Conservation (phyloP, 2,797 vertebrate species). For the Sciaenops ocellatus region DNA sequence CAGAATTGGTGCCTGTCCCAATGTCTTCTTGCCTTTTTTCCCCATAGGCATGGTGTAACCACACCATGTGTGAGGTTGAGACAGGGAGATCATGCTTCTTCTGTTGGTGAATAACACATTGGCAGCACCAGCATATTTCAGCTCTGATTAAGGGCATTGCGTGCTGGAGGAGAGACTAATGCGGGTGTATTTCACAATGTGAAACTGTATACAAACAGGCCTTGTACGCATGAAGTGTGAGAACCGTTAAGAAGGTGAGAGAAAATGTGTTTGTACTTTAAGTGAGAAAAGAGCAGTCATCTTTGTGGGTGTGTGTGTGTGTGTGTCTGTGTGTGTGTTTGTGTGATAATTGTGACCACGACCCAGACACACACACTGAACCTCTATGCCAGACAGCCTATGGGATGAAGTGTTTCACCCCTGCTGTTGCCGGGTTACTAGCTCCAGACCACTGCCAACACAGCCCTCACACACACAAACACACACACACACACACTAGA, state of each 20-base stretch:
- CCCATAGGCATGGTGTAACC: slow-evolving; percentile 15
- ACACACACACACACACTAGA: slow-evolving; percentile 37
- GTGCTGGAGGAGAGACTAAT: slow-evolving; percentile 46
- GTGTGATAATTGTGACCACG: too few relatives aligned
- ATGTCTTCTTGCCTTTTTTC: slow-evolving; percentile 7
- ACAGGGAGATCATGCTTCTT: slow-evolving; percentile 48
- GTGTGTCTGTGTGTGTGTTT: not conserved
- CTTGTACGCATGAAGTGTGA: slow-evolving; percentile 15
- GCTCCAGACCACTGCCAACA: slow-evolving; percentile 71
- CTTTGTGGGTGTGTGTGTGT: not conserved
- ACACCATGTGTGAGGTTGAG: slow-evolving; percentile 15
- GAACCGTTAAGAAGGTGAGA: slow-evolving; percentile 31
- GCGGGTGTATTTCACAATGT: slow-evolving; percentile 31
- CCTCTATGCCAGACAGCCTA: slow-evolving; percentile 73
- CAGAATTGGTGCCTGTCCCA: not conserved
- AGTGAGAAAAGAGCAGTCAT: slow-evolving; percentile 45
- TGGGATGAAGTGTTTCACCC: slow-evolving; percentile 76
- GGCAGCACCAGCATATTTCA: slow-evolving; percentile 59
- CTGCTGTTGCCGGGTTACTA: slow-evolving; percentile 82
- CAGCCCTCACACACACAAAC: slow-evolving; percentile 45
- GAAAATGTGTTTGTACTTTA: slow-evolving; percentile 35
- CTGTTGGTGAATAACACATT: slow-evolving; percentile 54
- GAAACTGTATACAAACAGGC: slow-evolving; percentile 23
- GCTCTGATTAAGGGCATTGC: slow-evolving; percentile 64
- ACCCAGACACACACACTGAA: slow-evolving; percentile 16